Percentiles rank a stretch among this genome's conserved stretches.
Evolutionary conservation across 2,113 vertebrate species (phyloP).

Genomic region (Columba livia): DNA sequence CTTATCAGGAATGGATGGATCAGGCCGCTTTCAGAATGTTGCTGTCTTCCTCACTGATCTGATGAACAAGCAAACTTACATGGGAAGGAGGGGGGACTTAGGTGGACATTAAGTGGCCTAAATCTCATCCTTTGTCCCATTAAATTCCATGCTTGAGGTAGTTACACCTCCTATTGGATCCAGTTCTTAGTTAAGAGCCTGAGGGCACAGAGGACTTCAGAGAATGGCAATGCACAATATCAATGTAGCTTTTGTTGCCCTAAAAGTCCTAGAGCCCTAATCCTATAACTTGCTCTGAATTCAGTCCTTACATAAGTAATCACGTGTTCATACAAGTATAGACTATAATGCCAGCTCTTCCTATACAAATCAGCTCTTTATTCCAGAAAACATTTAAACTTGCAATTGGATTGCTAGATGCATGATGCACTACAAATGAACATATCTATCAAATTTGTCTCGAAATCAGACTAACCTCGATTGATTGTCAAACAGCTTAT

Average conservation of each 20-base stretch:
- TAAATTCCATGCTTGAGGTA: not conserved
- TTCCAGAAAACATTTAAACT: not conserved
- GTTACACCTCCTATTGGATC: not conserved
- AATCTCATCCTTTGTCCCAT: not conserved
- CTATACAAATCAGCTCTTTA: not conserved
- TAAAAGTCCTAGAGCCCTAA: not conserved
- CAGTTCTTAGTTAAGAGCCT: not conserved
- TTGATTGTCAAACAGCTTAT: not conserved
- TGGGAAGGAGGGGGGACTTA: not conserved
- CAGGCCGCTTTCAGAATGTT: not conserved
- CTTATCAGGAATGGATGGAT: not conserved
- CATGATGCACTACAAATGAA: not conserved
- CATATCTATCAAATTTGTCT: not conserved
- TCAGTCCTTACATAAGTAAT: not conserved
- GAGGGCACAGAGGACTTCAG: not conserved
- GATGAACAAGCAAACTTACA: not conserved
- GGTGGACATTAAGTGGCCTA: not conserved
- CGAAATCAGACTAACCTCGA: not conserved
- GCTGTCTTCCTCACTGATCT: not conserved
- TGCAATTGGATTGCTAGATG: not conserved
- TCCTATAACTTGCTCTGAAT: not conserved
- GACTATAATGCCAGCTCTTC: not conserved
- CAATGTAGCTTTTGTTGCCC: not conserved
- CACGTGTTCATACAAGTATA: not conserved
- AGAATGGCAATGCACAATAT: not conserved